Conservation (phyloP, 2,888 invertebrate species). For the Busseola fusca region DNA sequence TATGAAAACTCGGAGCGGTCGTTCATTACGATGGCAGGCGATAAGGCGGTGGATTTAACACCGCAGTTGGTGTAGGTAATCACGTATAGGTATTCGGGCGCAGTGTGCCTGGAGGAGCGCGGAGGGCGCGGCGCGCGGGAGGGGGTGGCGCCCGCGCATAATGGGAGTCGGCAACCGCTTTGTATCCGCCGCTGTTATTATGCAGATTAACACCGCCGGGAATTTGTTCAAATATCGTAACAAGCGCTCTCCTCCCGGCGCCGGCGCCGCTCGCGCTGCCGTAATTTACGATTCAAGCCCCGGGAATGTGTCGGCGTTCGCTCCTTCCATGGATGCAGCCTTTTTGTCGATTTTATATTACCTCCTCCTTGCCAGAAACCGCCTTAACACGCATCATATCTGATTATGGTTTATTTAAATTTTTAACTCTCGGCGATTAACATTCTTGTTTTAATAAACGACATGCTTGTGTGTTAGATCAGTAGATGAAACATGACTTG, state of each 20-base stretch:
- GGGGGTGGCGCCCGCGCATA: conserved; percentile 87
- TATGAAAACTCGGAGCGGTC: conserved; percentile 68
- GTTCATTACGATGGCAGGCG: conserved; percentile 75
- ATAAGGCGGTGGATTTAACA: conserved; percentile 76
- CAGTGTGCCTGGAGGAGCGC: conserved; percentile 60
- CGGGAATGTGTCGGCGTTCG: conserved; percentile 84
- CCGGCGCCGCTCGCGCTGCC: conserved; percentile 84
- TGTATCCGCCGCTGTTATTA: conserved; percentile 88
- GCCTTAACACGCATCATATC: conserved; percentile 69
- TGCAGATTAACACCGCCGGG: conserved; percentile 89
- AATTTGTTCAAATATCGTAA: conserved; percentile 89
- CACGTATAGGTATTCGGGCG: conserved; percentile 64
- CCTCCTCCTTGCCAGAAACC: conserved; percentile 71
- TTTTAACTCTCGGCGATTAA: conserved; percentile 62
- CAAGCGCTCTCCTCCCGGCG: conserved; percentile 87
- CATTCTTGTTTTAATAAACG: conserved; percentile 43
- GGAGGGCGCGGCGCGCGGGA: conserved; percentile 61
- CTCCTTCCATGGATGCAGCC: conserved; percentile 75
- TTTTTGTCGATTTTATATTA: conserved; percentile 79
- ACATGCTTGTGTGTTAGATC: conserved; percentile 4
- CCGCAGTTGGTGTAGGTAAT: conserved; percentile 66
- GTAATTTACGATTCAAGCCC: conserved; percentile 86
- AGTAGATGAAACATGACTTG: conserved; percentile 3
- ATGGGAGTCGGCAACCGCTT: conserved; percentile 87
- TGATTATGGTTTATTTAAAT: conserved; percentile 65